These are phyloP conservation scores for Noctua comes DNA, from an alignment of 2,888 invertebrate genomes.

Conservation along the genomic window DNA sequence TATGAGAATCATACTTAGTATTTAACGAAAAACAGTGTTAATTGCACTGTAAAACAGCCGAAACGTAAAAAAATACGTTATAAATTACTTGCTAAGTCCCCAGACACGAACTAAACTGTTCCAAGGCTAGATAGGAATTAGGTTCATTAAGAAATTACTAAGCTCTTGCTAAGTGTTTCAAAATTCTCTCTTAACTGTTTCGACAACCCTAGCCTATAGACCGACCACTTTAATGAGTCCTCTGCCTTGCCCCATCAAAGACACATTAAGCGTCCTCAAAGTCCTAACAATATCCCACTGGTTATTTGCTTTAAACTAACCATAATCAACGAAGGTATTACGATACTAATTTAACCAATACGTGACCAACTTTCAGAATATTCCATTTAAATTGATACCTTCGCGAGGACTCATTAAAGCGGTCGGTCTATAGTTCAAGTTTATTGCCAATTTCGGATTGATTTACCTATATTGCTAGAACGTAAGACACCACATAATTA, in stretches of 20 bases:
- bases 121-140: conserved; percentile 27
- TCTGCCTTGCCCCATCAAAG: too few species aligned
- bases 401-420: too few species aligned
- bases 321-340: too few species aligned
- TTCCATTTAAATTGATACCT: too few species aligned
- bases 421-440: conserved; percentile 16
- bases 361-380: too few species aligned
- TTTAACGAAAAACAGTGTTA: neutral
- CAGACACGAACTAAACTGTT: conserved; percentile 10
- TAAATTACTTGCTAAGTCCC: conserved; percentile 25
- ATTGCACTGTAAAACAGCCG: neutral
- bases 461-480: conserved; percentile 38
- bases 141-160: conserved; percentile 32
- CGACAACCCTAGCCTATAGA: conserved; percentile 42
- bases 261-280: too few species aligned
- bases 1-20: neutral
- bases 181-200: conserved; percentile 30
- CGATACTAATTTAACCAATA: too few species aligned
- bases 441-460: conserved; percentile 59
- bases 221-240: too few species aligned
- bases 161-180: conserved; percentile 25
- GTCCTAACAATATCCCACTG: too few species aligned
- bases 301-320: too few species aligned
- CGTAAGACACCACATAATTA: conserved; percentile 37
- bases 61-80: neutral